Conservation (phyloP, 2,797 vertebrate genomes). For the Sebastolobus alascanus region DNA sequence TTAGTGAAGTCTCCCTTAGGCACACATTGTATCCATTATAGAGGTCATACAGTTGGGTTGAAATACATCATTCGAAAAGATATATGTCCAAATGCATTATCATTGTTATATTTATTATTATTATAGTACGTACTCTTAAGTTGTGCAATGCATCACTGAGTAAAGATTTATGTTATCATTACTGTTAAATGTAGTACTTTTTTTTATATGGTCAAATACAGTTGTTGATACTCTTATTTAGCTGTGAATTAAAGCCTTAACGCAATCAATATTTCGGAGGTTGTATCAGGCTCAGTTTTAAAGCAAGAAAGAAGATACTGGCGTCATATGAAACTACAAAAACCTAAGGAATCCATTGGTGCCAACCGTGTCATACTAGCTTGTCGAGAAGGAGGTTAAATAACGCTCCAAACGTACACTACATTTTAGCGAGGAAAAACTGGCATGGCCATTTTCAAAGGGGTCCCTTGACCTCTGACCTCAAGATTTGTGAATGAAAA, state of each 20-base stretch:
- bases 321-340: too few relatives aligned
- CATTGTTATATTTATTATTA: constrained; percentile 9
- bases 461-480: too few relatives aligned
- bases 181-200: background rate
- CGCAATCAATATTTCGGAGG: too few relatives aligned
- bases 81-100: constrained; percentile 32
- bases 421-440: too few relatives aligned
- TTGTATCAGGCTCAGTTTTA: too few relatives aligned
- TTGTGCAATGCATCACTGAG: background rate
- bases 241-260: background rate
- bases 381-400: too few relatives aligned
- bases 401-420: too few relatives aligned
- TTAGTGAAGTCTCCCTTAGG: constrained; percentile 75
- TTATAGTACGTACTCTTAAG: background rate
- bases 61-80: constrained; percentile 36
- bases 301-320: too few relatives aligned
- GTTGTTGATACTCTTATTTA: background rate
- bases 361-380: too few relatives aligned
- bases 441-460: too few relatives aligned
- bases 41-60: constrained; percentile 61
- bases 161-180: background rate
- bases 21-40: constrained; percentile 72
- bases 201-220: constrained; percentile 36
- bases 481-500: too few relatives aligned
- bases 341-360: too few relatives aligned